Evolutionary conservation across 2,113 vertebrate species (phyloP).

Genomic region (human): GRCh38 chr1:167635501-167636000

Average conservation of each 20-base stretch:
- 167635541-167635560: background rate
- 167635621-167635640: constrained; percentile 54
- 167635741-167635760: background rate
- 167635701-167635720: background rate
- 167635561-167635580: constrained; percentile 66
- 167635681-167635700: background rate
- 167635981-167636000: fast-evolving
- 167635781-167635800: background rate
- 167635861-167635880: background rate
- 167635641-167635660: constrained; percentile 40
- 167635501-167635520: background rate
- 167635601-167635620: constrained; percentile 65
- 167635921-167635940: background rate
- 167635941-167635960: background rate
- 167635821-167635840: fast-evolving
- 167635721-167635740: background rate
- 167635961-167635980: background rate
- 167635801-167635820: fast-evolving
- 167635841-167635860: background rate
- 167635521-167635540: background rate
- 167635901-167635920: background rate
- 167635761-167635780: background rate
- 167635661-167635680: background rate
- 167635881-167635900: background rate
- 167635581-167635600: constrained; percentile 5